Percentiles rank a stretch among this genome's conserved stretches.
Conservation (phyloP, 2,113 vertebrate genomes). For the Centrocercus urophasianus region DNA sequence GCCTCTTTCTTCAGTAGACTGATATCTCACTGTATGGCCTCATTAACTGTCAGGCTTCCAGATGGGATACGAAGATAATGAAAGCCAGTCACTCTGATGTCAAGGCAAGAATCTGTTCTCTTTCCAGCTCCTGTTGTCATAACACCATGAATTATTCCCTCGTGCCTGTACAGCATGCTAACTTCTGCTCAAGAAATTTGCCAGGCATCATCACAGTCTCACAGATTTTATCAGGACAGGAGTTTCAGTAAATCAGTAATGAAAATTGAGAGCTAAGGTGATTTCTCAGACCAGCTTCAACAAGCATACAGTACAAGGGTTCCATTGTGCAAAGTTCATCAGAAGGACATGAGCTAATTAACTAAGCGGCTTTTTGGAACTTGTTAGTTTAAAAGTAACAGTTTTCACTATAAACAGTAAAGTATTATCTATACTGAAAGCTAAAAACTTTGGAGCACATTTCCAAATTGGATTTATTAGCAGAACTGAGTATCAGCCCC, state of each 20-base stretch:
- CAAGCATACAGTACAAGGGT: conserved; percentile 7
- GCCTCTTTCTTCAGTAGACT: not conserved
- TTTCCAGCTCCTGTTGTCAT: not conserved
- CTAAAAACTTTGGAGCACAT: accelerated
- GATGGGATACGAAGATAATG: not conserved
- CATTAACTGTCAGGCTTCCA: not conserved
- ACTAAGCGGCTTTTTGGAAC: conserved; percentile 61
- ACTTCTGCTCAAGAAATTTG: not conserved
- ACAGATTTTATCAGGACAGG: not conserved
- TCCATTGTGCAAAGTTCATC: conserved; percentile 62
- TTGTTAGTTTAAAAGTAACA: conserved; percentile 14
- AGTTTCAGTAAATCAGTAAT: conserved; percentile 17
- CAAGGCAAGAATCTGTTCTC: conserved; percentile 15
- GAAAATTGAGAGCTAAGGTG: not conserved
- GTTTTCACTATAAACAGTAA: not conserved
- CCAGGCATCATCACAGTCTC: not conserved
- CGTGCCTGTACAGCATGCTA: not conserved
- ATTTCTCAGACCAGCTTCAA: conserved; percentile 16
- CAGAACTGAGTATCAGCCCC: not conserved
- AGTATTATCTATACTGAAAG: not conserved
- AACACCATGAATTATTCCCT: not conserved
- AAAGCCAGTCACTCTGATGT: not conserved
- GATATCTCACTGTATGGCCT: not conserved
- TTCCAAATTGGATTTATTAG: not conserved
- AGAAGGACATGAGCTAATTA: conserved; percentile 66